Conservation (phyloP, 2,113 vertebrate genomes). For the Machaerirhynchus nigripectus region DNA sequence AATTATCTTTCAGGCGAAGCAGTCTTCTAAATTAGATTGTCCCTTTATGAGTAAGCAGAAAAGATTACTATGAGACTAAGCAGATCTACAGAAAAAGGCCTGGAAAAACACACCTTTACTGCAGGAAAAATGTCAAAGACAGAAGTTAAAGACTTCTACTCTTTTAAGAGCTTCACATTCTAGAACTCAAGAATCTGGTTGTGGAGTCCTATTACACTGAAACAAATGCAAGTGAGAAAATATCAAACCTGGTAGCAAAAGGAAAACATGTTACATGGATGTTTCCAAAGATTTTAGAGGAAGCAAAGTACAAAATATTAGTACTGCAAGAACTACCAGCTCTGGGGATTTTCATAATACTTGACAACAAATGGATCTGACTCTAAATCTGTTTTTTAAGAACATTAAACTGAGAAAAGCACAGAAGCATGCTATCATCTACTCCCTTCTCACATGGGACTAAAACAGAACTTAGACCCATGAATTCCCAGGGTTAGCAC, state of each 20-base stretch:
- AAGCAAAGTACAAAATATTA: neutral
- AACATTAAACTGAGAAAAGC: neutral
- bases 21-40: slow-evolving; percentile 41
- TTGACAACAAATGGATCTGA: neutral
- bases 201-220: neutral
- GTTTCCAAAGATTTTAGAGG: neutral
- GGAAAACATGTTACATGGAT: neutral
- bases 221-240: neutral
- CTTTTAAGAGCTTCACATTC: neutral
- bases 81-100: neutral
- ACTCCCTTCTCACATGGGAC: neutral
- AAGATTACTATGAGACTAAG: slow-evolving; percentile 28
- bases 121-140: slow-evolving; percentile 46
- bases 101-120: slow-evolving; percentile 55
- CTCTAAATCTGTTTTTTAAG: neutral
- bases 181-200: neutral
- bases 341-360: neutral
- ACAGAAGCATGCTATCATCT: accelerated
- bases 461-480: neutral
- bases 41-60: slow-evolving; percentile 48
- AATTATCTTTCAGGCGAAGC: neutral
- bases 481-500: neutral
- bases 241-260: neutral
- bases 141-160: neutral
- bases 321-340: neutral